Base-by-base conservation (phyloP, 2,113 vertebrate genomes). In the rat (Rattus norvegicus) region DNA sequence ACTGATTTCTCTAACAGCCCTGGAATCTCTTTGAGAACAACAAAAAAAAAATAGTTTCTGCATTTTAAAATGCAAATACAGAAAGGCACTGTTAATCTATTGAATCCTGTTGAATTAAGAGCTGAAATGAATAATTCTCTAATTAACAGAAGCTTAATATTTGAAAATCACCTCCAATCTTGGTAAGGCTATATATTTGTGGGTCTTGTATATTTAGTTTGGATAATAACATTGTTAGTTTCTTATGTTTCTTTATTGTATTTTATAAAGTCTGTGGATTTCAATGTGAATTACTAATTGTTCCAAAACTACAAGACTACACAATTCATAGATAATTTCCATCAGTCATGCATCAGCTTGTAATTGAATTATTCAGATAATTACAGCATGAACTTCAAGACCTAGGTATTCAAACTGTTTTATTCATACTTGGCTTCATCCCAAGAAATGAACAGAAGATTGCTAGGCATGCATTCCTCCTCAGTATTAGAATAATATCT, bases 291-390 rank as follows among this genome's bases (percentile, higher is more conserved):
- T 91, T 92, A 70, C 83, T 90, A 81, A 2, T 61, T 59, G 43
- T 84, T 2, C 16, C 4, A 91, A 95, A 91, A 90, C 67, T 84
- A 63, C 5, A 93, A 94, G 93, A 85, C 49, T 88, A 69, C 3
- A 87, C 13, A 10, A 47, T 9, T 81, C 28, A 77, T 73, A 88
- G 70, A 49, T 88, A 72, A 73, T 1, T 91, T 59, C 83, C 19
- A 70, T 36, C 70, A 56, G 1, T 65, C 9, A 79, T 81, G 33
- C 47, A 72, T 80, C 92, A 83, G 80, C 54, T 79, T 76, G 22
- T 72, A 30, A 75, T 95, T 90, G 80, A 30, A 88, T 80, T 90
- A 72, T 80, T 89, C 85, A 91, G 43, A 49, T 91, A 54, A 63
- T 47, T 77, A 22, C 0, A 80, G 2, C 4, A 70, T 76, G 2